Conservation (phyloP, 2,113 vertebrate genomes). For the Ciconia maguari region DNA sequence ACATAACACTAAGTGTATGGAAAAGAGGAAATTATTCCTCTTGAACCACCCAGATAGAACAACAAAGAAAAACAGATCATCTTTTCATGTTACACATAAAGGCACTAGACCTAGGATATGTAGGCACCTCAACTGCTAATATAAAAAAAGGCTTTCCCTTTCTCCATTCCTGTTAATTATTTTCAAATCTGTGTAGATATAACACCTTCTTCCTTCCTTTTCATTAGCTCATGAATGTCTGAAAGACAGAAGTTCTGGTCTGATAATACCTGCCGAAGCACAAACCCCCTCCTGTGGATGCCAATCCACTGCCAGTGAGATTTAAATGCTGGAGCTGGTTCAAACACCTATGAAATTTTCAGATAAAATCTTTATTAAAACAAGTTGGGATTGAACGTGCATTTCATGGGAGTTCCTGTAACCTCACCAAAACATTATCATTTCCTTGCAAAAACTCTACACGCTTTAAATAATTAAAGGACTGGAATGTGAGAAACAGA, state of each 20-base stretch:
- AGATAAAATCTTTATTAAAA: constrained; percentile 56
- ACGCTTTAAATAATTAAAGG: neutral
- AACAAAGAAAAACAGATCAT: neutral
- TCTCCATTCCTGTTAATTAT: constrained; percentile 27
- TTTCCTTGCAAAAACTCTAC: constrained; percentile 31
- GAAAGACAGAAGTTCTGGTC: constrained; percentile 53
- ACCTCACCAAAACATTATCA: constrained; percentile 29
- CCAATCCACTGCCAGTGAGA: constrained; percentile 22
- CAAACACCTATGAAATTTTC: constrained; percentile 54
- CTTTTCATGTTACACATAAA: neutral
- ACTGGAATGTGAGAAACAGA: neutral
- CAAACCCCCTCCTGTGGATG: constrained; percentile 4
- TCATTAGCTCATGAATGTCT: constrained; percentile 36
- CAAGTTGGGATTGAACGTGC: constrained; percentile 25
- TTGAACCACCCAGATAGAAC: neutral
- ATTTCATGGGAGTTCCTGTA: constrained; percentile 45
- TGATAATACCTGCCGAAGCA: constrained; percentile 62
- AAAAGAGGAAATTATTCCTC: neutral
- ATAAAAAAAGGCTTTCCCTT: neutral
- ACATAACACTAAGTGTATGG: neutral
- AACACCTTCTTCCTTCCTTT: constrained; percentile 49
- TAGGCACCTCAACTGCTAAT: neutral
- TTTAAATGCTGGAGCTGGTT: constrained; percentile 50
- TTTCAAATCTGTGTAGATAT: constrained; percentile 11
- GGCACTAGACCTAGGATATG: neutral